Evolutionary conservation across 2,888 invertebrate species (phyloP).

Genomic region (Bruchidius siliquastri): DNA sequence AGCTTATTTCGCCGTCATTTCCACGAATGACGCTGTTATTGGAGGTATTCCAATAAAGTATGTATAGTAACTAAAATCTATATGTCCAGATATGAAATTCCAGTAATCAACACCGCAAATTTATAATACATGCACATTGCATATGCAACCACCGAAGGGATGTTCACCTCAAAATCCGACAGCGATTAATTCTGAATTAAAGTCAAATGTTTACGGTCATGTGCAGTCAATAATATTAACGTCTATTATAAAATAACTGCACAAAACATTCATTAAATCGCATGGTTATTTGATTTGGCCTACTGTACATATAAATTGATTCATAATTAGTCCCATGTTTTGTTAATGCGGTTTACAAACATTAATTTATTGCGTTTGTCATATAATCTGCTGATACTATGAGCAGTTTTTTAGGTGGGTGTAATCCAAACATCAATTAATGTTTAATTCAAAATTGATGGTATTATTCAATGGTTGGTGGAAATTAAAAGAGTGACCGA

Average conservation of each 20-base stretch:
- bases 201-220: background rate
- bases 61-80: background rate
- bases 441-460: constrained; percentile 4
- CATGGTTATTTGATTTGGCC: constrained; percentile 15
- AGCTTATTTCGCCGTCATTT: too few species aligned
- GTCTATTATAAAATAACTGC: background rate
- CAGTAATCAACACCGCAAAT: background rate
- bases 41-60: background rate
- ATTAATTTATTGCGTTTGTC: background rate
- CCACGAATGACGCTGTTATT: too few species aligned
- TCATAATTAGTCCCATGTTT: background rate
- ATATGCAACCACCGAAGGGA: too few species aligned
- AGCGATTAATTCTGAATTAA: background rate
- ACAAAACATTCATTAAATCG: constrained; percentile 11
- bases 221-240: background rate
- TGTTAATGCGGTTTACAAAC: background rate
- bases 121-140: too few species aligned
- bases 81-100: background rate
- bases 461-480: too few species aligned
- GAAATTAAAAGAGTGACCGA: background rate
- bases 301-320: constrained; percentile 8
- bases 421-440: background rate
- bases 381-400: background rate
- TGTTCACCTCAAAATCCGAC: background rate
- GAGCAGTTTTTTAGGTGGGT: background rate